Conservation (phyloP, 2,888 invertebrate genomes). For the Linnaemya vulpina region DNA sequence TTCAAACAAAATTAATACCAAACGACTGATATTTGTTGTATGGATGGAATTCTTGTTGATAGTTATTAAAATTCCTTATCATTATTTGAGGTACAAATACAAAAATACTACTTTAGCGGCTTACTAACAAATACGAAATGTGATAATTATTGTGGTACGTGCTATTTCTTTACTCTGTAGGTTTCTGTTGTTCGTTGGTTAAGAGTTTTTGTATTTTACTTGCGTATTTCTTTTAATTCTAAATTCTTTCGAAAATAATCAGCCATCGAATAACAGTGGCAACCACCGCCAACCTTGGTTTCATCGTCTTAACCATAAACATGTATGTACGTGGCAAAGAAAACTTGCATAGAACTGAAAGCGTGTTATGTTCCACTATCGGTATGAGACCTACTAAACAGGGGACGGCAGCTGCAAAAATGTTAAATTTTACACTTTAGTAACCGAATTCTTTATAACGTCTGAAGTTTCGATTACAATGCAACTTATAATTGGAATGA, state of each 20-base stretch:
- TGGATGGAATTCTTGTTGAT: constrained; percentile 20
- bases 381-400: constrained; percentile 47
- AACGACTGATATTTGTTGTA: constrained; percentile 1
- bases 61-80: constrained; percentile 45
- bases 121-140: constrained; percentile 51
- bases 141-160: constrained; percentile 69
- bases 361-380: constrained; percentile 47
- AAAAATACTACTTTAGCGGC: constrained; percentile 28
- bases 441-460: constrained; percentile 52
- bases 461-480: constrained; percentile 56
- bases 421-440: constrained; percentile 52
- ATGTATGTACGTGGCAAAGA: constrained; percentile 35
- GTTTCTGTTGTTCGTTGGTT: constrained; percentile 16
- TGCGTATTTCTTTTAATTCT: constrained; percentile 6
- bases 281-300: constrained; percentile 34
- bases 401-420: constrained; percentile 61
- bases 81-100: constrained; percentile 40
- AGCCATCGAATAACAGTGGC: constrained; percentile 33
- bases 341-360: constrained; percentile 32
- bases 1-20: constrained; percentile 32
- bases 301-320: constrained; percentile 4
- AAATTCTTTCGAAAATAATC: constrained; percentile 28
- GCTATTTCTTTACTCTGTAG: constrained; percentile 40
- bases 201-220: constrained; percentile 7
- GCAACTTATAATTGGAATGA: constrained; percentile 47